phyloP scores from a whole-genome alignment of 2,113 vertebrate genomes.

The Leptobrachium ailaonicum region DNA sequence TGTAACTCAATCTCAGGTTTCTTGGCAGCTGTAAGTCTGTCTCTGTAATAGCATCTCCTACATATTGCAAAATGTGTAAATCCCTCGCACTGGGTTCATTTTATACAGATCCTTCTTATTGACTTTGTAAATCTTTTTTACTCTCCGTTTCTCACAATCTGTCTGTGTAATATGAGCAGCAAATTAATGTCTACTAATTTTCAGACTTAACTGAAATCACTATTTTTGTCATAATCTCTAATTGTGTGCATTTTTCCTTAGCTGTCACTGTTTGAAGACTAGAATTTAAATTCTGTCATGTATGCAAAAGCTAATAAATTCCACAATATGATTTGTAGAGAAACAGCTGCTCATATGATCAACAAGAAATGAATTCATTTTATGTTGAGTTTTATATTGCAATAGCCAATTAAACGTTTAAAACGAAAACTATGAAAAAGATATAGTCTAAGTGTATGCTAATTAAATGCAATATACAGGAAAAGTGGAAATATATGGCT shows the following conservation, averaged over 20 bases:
- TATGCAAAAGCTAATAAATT: slow-evolving; percentile 33
- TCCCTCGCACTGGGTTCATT: background rate
- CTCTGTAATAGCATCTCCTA: slow-evolving; percentile 3
- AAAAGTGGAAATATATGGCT: no score
- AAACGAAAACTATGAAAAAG: slow-evolving; percentile 20
- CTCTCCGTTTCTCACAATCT: background rate
- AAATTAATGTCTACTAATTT: slow-evolving; percentile 37
- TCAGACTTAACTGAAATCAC: slow-evolving; percentile 19
- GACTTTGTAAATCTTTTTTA: slow-evolving; percentile 14
- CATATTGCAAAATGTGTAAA: slow-evolving; percentile 16
- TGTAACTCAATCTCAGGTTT: slow-evolving; percentile 6
- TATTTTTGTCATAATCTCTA: slow-evolving; percentile 18
- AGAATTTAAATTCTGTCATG: slow-evolving; percentile 23
- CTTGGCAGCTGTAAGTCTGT: background rate
- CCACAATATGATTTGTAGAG: slow-evolving; percentile 34
- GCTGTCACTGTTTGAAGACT: slow-evolving; percentile 12
- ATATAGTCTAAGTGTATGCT: slow-evolving; percentile 1
- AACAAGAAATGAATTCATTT: slow-evolving; percentile 25
- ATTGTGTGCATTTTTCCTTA: slow-evolving; percentile 14
- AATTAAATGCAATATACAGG: slow-evolving; percentile 23
- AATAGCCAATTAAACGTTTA: slow-evolving; percentile 26
- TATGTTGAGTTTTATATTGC: slow-evolving; percentile 31
- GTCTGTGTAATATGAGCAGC: slow-evolving; percentile 20
- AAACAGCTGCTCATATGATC: slow-evolving; percentile 36
- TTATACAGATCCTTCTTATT: slow-evolving; percentile 11